Base-by-base conservation (phyloP, 2,113 vertebrate species). In the Serinus canaria region DNA sequence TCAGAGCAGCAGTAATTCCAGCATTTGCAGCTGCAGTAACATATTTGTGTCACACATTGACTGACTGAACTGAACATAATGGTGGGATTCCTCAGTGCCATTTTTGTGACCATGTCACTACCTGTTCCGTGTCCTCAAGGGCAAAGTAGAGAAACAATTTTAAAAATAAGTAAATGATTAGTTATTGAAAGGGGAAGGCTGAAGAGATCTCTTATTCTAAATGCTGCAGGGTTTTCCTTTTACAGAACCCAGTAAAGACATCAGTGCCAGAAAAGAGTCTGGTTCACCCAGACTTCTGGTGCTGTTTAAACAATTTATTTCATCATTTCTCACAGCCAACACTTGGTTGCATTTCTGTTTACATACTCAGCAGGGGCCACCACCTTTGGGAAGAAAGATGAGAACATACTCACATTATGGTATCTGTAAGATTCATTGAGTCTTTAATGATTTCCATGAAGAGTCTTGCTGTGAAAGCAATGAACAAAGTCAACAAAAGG, bases 391-490 rank as follows among this genome's bases (percentile, higher is more conserved):
- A 97, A 93, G 92, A 96, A 95, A 96, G 97, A 97, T 94, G 94
- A 97, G 96, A 97, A 88, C 77, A 77, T 25, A 19, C 82, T 90
- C 76, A 87, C 86, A 95, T 97, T 96, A 88, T 47, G 53, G 46
- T 82, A 96, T 95, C 96, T 97, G 94, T 92, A 97, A 97, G 94
- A 93, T 93, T 92, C 97, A 94, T 93, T 95, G 96, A 97, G 94
- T 91, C 80, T 94, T 97, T 97, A 97, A 97, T 87, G 96, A 96
- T 95, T 97, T 97, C 96, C 89, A 83, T n/a, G 68, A 90, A 93
- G 84, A 91, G 9, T 11, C 92, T 97, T 91, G 83, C 89, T 92
- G 95, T 90, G 87, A 95, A 94, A 46, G 43, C 21, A 6, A 44
- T 69, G 80, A 78, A 92, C 70, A 95, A 87, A 95, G 55, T 95